Conservation (phyloP, 2,113 vertebrate genomes). For the Odocoileus hemionus region DNA sequence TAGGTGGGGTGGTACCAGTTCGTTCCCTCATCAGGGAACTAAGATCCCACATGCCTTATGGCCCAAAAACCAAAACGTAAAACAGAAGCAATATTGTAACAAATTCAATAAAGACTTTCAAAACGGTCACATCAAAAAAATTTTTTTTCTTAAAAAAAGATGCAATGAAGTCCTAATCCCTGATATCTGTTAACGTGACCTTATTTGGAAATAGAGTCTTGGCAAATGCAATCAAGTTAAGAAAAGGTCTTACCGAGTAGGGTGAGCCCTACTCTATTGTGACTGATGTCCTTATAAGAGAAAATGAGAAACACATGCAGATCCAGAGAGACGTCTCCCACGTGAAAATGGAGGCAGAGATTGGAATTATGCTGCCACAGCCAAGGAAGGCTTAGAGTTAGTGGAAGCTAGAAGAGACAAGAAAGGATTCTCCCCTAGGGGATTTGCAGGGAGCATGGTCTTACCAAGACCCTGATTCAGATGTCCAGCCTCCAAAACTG, state of each 20-base stretch:
- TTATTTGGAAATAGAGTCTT: not conserved
- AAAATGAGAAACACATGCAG: not conserved
- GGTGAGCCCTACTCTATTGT: not conserved
- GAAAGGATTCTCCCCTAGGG: not conserved
- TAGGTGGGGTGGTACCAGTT: not conserved
- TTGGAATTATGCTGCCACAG: not conserved
- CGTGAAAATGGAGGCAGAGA: not conserved
- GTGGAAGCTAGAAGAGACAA: not conserved
- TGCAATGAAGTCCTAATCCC: not conserved
- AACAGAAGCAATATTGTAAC: not conserved
- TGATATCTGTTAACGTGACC: not conserved
- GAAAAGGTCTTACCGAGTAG: not conserved
- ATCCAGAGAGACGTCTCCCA: not conserved
- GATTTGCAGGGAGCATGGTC: not conserved
- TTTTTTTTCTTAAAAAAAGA: not conserved
- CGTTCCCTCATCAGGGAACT: not conserved
- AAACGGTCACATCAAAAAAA: not conserved
- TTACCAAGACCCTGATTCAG: not conserved
- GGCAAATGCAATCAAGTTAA: not conserved
- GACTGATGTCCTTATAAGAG: not conserved
- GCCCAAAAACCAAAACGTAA: not conserved
- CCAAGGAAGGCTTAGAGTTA: not conserved
- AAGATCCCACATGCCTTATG: not conserved
- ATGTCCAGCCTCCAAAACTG: not conserved
- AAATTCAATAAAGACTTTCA: not conserved